Base-by-base conservation (phyloP, 2,888 invertebrate genomes). In the Rotaria macrura region DNA sequence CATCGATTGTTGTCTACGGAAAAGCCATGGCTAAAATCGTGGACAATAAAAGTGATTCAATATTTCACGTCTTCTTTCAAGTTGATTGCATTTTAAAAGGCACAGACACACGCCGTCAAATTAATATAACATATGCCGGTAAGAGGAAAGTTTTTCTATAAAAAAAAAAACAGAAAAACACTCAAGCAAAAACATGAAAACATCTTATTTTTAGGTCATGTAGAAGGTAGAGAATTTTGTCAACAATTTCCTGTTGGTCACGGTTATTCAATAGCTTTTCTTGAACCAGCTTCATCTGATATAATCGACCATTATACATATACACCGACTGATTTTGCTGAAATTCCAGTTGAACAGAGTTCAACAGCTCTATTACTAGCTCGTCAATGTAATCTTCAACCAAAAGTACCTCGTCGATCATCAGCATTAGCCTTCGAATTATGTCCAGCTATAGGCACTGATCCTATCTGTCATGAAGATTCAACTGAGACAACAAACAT, bases 81-180 rank as follows among this genome's bases (percentile, higher is more conserved):
- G 74, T 79, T 43, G 25, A 79, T 43, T 79, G 74, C 43, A 79
- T 79, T 25, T 38, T 79, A 25, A 79, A 79, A 79, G 74, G 74
- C 7, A 23, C 38, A 25, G 40, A 40, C 40, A 79, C 74, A 43
- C 10, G 25, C 9, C 74, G 43, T 25, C 38, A 40, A 43, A 79
- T 79, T n/a, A 79, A 43, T 43, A 79, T 79, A 7, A 79, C 74
- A 43, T 23, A 43, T 43, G 74, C 74, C 10, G 74, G 74, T 79
- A 79, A 79, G 2, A 4, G 17, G 34, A 25, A n/a, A 47, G 47
- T n/a, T n/a, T n/a, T n/a, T n/a, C n/a, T n/a, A n/a, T n/a, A n/a
- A n/a, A n/a, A n/a, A n/a, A n/a, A n/a, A n/a, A n/a, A n/a, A n/a
- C n/a, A n/a, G 47, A 47, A 14, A 47, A 47, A 12, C 47, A 12